Evolutionary conservation across 1,140 invertebrate genomes (phyloP).

Genomic region (Temnothorax nylanderi): DNA sequence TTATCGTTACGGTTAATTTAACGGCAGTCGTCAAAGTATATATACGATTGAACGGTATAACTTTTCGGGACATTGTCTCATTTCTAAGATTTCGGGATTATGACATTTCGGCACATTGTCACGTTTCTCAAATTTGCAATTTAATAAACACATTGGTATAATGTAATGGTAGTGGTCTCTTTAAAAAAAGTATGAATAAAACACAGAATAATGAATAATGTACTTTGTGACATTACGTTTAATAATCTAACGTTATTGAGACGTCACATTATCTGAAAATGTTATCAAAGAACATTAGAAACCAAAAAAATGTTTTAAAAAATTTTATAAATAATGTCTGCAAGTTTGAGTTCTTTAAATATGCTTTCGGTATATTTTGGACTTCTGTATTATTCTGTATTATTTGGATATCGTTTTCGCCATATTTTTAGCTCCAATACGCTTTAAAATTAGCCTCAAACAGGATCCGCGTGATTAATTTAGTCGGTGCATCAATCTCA

Average conservation of each 20-base stretch:
- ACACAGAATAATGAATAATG: no score
- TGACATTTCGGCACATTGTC: no score
- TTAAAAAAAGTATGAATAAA: not conserved
- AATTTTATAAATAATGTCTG: not conserved
- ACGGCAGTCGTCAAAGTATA: no score
- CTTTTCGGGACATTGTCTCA: no score
- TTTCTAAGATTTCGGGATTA: no score
- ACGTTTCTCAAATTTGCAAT: not conserved
- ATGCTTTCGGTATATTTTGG: not conserved
- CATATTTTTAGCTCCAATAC: not conserved
- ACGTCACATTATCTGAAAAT: not conserved
- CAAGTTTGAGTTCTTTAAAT: not conserved
- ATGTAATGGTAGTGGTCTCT: not conserved
- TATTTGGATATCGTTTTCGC: not conserved
- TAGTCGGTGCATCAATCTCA: slow-evolving; percentile 17
- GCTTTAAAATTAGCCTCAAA: slow-evolving; percentile 6
- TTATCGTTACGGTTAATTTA: no score
- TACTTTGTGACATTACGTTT: not conserved
- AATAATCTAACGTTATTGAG: not conserved
- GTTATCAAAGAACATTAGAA: not conserved
- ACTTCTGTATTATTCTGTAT: not conserved
- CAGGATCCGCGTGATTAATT: not conserved
- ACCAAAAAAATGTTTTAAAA: not conserved
- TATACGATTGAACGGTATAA: no score
- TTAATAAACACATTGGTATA: not conserved